Evolutionary conservation across 2,888 invertebrate species (phyloP), one percentile per base, ranked within the genome.

Genomic region (Netelia fuscicornis): DNA sequence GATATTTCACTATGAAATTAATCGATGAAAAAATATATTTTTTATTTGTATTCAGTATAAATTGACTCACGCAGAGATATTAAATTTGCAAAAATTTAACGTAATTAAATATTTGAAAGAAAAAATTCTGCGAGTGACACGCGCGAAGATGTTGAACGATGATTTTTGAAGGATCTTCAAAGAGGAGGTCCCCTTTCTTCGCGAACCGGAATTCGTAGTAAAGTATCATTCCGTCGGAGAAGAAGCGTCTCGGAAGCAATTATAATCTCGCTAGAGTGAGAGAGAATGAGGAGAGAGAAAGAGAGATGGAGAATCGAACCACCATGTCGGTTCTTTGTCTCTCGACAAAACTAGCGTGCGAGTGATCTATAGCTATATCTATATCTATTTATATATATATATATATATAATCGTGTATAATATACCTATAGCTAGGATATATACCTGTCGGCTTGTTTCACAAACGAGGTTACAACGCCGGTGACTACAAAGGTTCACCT

Each of bases 401-500:
- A 54, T 52, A 9, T 2, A 64, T 20, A 11, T 30, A n/a, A 20
- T 20, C 20, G 20, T 62, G 8, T 75, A 60, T 48, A 48, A 60
- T 48, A 48, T 48, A 48, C 13, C 48, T 48, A 48, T 48, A 48
- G 2, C 11, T 48, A 48, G 48, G 48, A 58, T 52, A 81, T 81
- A 88, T 93, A 91, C 90, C 91, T 92, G 92, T 90, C 93, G 92
- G 90, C 93, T 92, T 91, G 93, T 92, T 93, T 92, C 91, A 92
- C 92, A 92, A 93, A 93, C 92, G 93, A 93, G 92, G 90, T 88
- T 91, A 90, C 89, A 76, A 76, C 84, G 85, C 85, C 86, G 87
- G 86, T 79, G 86, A 92, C 91, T 91, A 92, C 92, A 92, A 93
- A 92, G 92, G 89, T 91, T 86, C 87, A 87, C 85, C 87, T 81